Conservation (phyloP, 1,140 invertebrate genomes). For the Aethina tumida region DNA sequence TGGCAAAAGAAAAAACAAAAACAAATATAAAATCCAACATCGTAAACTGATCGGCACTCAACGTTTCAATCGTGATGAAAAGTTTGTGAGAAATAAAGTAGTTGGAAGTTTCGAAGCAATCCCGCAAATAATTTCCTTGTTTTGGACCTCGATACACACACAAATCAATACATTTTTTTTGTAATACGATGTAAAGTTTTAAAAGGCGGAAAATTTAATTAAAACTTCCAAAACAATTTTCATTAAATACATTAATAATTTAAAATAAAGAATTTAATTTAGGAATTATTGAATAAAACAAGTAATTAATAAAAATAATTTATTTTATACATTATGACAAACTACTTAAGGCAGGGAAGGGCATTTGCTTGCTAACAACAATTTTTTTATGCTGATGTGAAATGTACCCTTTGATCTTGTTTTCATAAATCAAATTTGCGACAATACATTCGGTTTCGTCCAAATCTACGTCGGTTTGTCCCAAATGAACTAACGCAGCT, state of each 20-base stretch:
- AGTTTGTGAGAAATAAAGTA: too few relatives aligned
- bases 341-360: conserved; percentile 71
- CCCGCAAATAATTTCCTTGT: too few relatives aligned
- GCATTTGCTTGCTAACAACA: conserved; percentile 94
- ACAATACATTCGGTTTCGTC: conserved; percentile 95
- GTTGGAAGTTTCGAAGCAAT: too few relatives aligned
- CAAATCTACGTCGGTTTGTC: conserved; percentile 75
- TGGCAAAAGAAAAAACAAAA: too few relatives aligned
- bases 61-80: too few relatives aligned
- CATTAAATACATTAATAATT: conserved; percentile 1
- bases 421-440: conserved; percentile 92
- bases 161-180: too few relatives aligned
- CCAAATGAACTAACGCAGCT: conserved; percentile 66
- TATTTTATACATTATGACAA: conserved; percentile 34
- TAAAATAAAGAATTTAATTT: conserved; percentile 3
- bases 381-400: conserved; percentile 94
- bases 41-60: too few relatives aligned
- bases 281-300: conserved; percentile 8
- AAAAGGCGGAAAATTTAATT: too few relatives aligned
- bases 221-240: too few relatives aligned
- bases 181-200: too few relatives aligned
- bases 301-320: conserved; percentile 4
- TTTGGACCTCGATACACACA: too few relatives aligned
- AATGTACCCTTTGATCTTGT: conserved; percentile 94
- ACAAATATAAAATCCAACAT: too few relatives aligned